Base-by-base conservation (phyloP, 2,888 invertebrate genomes). In the Odontocerum albicorne region DNA sequence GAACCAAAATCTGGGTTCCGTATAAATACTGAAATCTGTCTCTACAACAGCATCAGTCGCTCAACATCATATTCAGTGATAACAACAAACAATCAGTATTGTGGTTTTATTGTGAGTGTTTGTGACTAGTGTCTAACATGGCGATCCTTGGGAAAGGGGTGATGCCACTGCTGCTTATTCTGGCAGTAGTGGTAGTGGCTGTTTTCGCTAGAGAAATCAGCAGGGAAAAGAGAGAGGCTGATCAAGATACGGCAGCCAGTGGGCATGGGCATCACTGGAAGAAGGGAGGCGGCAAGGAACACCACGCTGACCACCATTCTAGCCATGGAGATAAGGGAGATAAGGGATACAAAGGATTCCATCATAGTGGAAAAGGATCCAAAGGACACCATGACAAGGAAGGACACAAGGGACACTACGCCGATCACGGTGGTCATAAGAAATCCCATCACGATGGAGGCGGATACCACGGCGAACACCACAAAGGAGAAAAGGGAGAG, bases 301-400 rank as follows among this genome's bases (percentile, higher is more conserved):
- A 85, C 59, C 82, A 86, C 60, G 77, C 82, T 0, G 81, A 84
- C 59, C 83, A 87, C 62, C 80, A 84, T 63, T 72, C 80, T 53
- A 80, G 82, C 21, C 83, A 87, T 60, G 87, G 86, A 0, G 85
- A 85, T 59, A 84, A 88, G 65, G 86, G 84, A 1, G 83, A 86
- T 62, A 87, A 88, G 60, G 86, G 85, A 0, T 86, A 88, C 71
- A 84, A 87, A 65, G 81, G 83, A 8, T 78, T 84, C 57, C 87
- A 89, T 65, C 80, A 84, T 52, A 79, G 85, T 61, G 83, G 84
- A 62, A 84, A 87, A 63, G 84, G 83, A 3, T 78, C 84, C 62
- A 87, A 87, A 65, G 89, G 89, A 1, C 86, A 88, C 63, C 87
- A 88, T 64, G 86, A 88, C 65, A 86, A 87, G 66, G 86, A 82